Evolutionary conservation across 92 coral and sea anemone genomes (phyloP).

Genomic region (Phymanthus crucifer): DNA sequence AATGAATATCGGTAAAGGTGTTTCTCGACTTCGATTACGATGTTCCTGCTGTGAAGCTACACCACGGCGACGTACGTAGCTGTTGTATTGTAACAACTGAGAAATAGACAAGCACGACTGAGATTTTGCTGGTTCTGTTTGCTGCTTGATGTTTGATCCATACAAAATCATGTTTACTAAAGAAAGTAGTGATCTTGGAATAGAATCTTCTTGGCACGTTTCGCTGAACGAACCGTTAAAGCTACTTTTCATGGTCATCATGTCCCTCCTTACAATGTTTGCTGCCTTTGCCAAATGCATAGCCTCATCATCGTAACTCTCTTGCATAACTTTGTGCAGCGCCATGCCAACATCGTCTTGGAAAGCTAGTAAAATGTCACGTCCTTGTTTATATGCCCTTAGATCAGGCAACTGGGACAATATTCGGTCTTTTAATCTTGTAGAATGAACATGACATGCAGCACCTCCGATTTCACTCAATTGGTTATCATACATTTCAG

Average conservation of each 20-base stretch:
- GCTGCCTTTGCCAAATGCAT: conserved; percentile 59
- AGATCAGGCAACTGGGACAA: conserved; percentile 30
- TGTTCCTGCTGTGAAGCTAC: conserved; percentile 24
- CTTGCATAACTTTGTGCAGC: conserved; percentile 29
- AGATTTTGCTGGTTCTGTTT: conserved; percentile 36
- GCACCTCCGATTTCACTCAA: conserved; percentile 30
- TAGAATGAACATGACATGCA: conserved; percentile 8
- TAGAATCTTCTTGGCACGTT: conserved; percentile 38
- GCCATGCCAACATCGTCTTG: conserved; percentile 35
- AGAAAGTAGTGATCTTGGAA: conserved; percentile 37
- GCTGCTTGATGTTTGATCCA: conserved; percentile 45
- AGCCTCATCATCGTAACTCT: conserved; percentile 47
- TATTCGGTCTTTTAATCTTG: conserved; percentile 36
- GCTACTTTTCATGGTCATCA: conserved; percentile 20
- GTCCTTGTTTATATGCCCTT: conserved; percentile 30
- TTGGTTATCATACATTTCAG: conserved; percentile 29
- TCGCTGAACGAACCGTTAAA: conserved; percentile 46
- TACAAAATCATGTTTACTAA: conserved; percentile 40
- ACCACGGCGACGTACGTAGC: conserved; percentile 16
- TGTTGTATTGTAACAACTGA: conserved; percentile 46
- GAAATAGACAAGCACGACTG: conserved; percentile 50
- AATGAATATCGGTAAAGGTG: conserved; percentile 39
- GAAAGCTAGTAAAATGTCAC: conserved; percentile 48
- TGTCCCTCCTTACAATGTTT: conserved; percentile 40
- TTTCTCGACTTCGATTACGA: conserved; percentile 31